Conservation (phyloP, 1,140 invertebrate species). For the Thaumatotibia leucotreta region DNA sequence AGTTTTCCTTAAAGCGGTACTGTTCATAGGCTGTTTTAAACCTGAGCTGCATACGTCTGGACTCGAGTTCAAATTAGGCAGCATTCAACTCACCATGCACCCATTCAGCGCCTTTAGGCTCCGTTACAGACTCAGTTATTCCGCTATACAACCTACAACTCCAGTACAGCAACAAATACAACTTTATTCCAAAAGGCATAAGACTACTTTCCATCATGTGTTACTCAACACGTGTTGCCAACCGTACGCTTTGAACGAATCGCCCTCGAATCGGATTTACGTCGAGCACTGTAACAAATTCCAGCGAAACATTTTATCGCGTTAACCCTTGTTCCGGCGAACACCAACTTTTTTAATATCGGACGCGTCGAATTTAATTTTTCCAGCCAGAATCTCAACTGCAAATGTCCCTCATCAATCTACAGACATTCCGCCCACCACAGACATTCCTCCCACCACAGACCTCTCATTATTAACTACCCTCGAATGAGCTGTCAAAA, state of each 20-base stretch:
- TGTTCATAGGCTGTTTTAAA: neutral
- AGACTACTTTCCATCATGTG: neutral
- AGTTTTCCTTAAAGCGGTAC: neutral
- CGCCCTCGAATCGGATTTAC: neutral
- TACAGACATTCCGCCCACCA: no score
- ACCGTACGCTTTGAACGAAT: neutral
- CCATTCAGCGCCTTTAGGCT: neutral
- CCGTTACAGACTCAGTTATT: neutral
- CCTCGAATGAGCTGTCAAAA: slow-evolving; percentile 54
- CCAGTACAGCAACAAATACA: neutral
- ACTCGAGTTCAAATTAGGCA: neutral
- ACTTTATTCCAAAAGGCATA: neutral
- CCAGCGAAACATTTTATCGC: slow-evolving; percentile 6
- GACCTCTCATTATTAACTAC: slow-evolving; percentile 37
- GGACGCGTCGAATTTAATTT: neutral
- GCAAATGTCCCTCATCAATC: slow-evolving; percentile 42
- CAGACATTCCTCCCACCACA: slow-evolving; percentile 11
- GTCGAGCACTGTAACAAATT: neutral
- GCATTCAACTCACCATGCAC: neutral
- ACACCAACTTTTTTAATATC: slow-evolving; percentile 11
- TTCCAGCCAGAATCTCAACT: slow-evolving; percentile 12
- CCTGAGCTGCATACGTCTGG: neutral
- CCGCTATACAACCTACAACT: neutral
- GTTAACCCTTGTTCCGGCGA: neutral
- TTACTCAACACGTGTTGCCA: neutral